Base-by-base conservation (phyloP, 1,140 invertebrate genomes). In the Drosophila fuyamai region DNA sequence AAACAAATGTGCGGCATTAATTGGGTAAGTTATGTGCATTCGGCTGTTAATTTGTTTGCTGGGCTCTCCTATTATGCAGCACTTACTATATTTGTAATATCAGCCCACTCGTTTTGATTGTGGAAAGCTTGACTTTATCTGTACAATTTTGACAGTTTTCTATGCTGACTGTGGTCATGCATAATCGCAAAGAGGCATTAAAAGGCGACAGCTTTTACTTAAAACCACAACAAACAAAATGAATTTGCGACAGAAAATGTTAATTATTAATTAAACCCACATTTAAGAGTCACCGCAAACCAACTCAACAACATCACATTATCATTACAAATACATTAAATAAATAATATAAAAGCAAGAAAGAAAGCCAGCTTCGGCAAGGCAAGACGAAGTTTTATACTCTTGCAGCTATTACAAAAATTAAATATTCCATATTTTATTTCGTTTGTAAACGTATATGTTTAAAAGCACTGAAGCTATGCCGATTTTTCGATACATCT, bases 201-300 rank as follows among this genome's bases (percentile, higher is more conserved):
- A 32, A 35, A 27, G n/a, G 14, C 8, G 14, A 13, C 27, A 32
- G 32, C 29, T 27, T 70, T 38, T 36, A 32, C 63, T 29, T 54
- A 70, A 55, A 71, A 44, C 59, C 38, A 71, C 56, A 62, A 56
- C 79, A 82, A 65, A 76, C 53, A 59, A 67, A 58, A 61, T 59
- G 54, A 48, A 71, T 40, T 51, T 59, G 56, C 63, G 72, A 57
- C 60, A 75, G 27, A 58, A 76, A 76, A 76, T 84, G 40, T 54
- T 88, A 79, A 79, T 76, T 82, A 79, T 88, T 88, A 88, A 82
- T 86, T 86, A 85, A 84, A 84, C 81, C 73, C 81, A 72, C 67
- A 57, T 70, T 77, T 75, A 70, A 82, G 76, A 79, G 74, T 57
- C 79, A 62, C 38, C 46, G 76, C 63, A 66, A 79, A 77, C 57